Evolutionary conservation across 1,140 invertebrate genomes (phyloP).

Genomic region (Saccostrea glomerata): DNA sequence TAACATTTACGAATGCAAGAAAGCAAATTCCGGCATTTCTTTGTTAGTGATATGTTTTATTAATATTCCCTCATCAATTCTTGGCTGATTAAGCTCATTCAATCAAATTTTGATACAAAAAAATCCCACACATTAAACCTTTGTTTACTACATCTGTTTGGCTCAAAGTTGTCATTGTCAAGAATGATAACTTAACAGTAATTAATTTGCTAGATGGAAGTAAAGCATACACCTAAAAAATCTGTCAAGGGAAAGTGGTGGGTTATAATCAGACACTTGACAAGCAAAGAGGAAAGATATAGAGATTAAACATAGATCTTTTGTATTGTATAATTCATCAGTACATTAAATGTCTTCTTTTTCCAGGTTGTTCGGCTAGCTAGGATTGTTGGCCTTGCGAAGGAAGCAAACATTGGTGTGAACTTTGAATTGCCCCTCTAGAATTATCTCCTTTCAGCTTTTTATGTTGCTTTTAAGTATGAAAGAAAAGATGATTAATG

Average conservation of each 20-base stretch:
- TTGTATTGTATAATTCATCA: neutral
- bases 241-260: neutral
- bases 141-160: no score
- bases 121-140: no score
- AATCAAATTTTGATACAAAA: no score
- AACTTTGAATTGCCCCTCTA: slow-evolving; percentile 96
- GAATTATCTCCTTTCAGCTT: neutral
- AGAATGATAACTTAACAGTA: no score
- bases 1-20: no score
- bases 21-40: no score
- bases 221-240: neutral
- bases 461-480: neutral
- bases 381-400: slow-evolving; percentile 94
- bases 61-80: no score
- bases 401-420: slow-evolving; percentile 94
- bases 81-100: no score
- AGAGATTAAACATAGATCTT: neutral
- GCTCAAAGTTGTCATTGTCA: no score
- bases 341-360: slow-evolving; percentile 39
- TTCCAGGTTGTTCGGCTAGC: slow-evolving; percentile 90
- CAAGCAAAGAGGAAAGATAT: slow-evolving; percentile 37
- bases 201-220: neutral
- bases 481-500: neutral
- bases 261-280: slow-evolving; percentile 58
- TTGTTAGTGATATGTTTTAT: no score